A percentile compares a stretch with the other conserved stretches of the same genome.
phyloP scores from a whole-genome alignment of 2,797 vertebrate species.

The Chaetophractus vellerosus region DNA sequence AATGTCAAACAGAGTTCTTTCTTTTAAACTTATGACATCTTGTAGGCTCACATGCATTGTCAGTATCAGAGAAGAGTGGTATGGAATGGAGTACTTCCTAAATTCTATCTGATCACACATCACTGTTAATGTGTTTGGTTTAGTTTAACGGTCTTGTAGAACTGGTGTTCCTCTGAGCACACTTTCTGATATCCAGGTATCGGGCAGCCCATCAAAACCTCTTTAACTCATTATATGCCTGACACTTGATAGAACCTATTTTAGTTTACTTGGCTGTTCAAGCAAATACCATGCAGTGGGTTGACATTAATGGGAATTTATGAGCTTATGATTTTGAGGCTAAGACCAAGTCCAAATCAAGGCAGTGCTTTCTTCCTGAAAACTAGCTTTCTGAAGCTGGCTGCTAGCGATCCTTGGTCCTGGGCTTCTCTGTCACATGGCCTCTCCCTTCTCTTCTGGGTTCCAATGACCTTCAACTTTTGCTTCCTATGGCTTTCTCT shows the following conservation, averaged over 20 bases:
- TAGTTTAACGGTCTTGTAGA: background rate
- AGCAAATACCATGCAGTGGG: no score
- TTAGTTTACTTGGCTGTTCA: no score
- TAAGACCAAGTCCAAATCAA: no score
- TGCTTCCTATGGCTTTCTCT: no score
- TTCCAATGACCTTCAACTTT: no score
- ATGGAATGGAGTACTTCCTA: background rate
- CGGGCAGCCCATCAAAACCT: background rate
- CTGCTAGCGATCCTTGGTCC: no score
- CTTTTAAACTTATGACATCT: background rate
- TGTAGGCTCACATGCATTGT: background rate
- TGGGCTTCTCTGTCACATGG: no score
- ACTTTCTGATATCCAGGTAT: background rate
- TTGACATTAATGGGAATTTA: no score
- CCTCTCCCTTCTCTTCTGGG: no score
- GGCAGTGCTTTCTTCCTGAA: no score
- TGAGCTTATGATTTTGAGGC: no score
- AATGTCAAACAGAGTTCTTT: background rate
- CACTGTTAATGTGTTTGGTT: background rate
- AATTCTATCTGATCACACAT: background rate
- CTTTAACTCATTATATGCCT: background rate
- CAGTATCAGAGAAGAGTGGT: background rate
- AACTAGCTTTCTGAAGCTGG: no score
- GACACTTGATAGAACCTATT: background rate
- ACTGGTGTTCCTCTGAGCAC: background rate